Evolutionary conservation across 1,140 invertebrate genomes (phyloP).

Genomic region (Pentalonia nigronervosa): DNA sequence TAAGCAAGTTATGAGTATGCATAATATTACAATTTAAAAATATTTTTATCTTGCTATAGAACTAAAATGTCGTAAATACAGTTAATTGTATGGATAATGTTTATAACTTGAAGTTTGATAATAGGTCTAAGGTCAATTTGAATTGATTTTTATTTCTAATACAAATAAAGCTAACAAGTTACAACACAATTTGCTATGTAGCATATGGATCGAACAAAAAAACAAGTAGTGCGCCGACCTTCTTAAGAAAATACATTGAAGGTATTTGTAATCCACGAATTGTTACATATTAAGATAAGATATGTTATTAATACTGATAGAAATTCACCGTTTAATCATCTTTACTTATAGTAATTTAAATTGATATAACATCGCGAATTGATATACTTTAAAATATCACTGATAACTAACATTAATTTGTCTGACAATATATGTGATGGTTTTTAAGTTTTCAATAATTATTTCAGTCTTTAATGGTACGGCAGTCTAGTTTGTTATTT

Average conservation of each 20-base stretch:
- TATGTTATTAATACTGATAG: too few relatives aligned
- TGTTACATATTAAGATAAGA: not conserved
- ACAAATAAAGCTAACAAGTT: not conserved
- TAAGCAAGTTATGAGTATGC: too few relatives aligned
- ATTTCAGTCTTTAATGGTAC: not conserved
- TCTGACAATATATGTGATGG: not conserved
- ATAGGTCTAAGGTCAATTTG: not conserved
- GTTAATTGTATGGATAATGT: not conserved
- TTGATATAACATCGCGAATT: not conserved
- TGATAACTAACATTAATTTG: not conserved
- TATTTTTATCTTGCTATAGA: too few relatives aligned
- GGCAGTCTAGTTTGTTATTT: not conserved
- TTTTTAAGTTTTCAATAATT: not conserved
- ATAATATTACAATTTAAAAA: too few relatives aligned
- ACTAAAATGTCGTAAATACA: not conserved
- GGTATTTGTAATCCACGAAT: not conserved
- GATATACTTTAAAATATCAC: not conserved
- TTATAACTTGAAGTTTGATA: not conserved
- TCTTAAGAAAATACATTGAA: not conserved
- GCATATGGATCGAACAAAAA: not conserved
- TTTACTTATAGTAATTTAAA: not conserved
- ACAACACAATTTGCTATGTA: not conserved
- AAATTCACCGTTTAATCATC: too few relatives aligned
- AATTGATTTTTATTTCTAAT: not conserved
- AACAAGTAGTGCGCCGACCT: not conserved